phyloP scores from a whole-genome alignment of 2,113 vertebrate genomes.

The Periophthalmus modestus region DNA sequence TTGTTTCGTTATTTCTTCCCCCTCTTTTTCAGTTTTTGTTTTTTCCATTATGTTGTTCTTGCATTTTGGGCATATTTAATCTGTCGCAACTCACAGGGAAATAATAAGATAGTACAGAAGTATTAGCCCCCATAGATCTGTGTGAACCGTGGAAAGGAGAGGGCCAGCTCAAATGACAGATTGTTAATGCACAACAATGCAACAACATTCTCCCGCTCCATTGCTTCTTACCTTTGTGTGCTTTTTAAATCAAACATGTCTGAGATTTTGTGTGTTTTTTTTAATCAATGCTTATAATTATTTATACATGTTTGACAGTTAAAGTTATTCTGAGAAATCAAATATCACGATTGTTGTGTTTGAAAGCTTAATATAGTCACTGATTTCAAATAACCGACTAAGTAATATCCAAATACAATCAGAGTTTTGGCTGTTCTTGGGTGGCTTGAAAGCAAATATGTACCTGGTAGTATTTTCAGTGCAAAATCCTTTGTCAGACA shows the following conservation, averaged over 20 bases:
- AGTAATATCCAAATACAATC: background rate
- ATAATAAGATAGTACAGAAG: background rate
- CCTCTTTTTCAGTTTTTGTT: conserved; percentile 54
- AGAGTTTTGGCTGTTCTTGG: conserved; percentile 35
- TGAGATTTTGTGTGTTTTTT: conserved; percentile 50
- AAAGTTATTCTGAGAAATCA: background rate
- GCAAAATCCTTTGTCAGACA: conserved; percentile 90
- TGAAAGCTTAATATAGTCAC: conserved; percentile 3
- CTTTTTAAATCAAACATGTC: conserved; percentile 51
- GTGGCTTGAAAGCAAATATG: conserved; percentile 55
- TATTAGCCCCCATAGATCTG: background rate
- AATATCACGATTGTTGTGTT: background rate
- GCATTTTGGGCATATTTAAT: conserved; percentile 88
- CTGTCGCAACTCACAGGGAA: conserved; percentile 70
- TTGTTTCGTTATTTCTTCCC: conserved; percentile 34
- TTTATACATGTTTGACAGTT: background rate
- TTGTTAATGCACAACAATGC: conserved; percentile 76
- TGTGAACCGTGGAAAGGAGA: background rate
- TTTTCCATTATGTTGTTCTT: conserved; percentile 71
- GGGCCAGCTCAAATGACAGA: conserved; percentile 45
- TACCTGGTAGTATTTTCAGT: conserved; percentile 31
- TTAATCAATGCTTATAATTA: conserved; percentile 26
- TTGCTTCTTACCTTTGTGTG: conserved; percentile 64
- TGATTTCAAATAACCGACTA: background rate
- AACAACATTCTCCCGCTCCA: conserved; percentile 70